Evolutionary conservation across 2,888 invertebrate genomes (phyloP), one percentile per base, ranked within the genome.

Genomic region (Himalopsyche tibetana): DNA sequence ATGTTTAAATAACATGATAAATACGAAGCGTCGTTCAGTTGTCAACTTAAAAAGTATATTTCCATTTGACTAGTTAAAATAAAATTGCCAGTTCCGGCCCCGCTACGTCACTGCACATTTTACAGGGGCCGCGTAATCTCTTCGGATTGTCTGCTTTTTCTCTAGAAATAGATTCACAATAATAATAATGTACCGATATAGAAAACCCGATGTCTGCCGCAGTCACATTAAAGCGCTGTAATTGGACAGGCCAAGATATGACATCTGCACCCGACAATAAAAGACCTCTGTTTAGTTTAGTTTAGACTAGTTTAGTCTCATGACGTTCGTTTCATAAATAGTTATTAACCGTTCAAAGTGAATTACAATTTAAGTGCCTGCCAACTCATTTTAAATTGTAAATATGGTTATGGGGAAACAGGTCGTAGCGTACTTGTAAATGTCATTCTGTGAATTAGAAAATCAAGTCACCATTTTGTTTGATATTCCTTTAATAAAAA

Each of bases 131-230:
- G 19, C 63, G 28, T 63, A 63, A 63, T 63, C 63, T 63, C 63
- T 19, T 19, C 11, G 63, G 19, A 19, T 63, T 63, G n/a, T 63
- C 63, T 63, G 63, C 19, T 19, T 63, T 63, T 63, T 63, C 63
- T 63, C 63, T 63, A 11, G 28, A 63, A 63, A 63, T 63, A 63
- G 63, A 63, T 19, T 63, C 63, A 63, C 63, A 63, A 63, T 63
- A 63, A 63, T 19, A 63, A 19, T 51, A 51, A 63, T 63, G 63
- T 19, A 63, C 63, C 63, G 63, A 63, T 63, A 63, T 63, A 63
- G 63, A 63, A 63, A 63, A 19, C 63, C 19, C 63, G 63, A 63
- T 63, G 63, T 63, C 63, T 63, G 63, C 19, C 4, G 63, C 63
- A 63, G 63, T 63, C 63, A 63, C 63, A 63, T 63, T 63, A 63